These are phyloP conservation scores for Drosophila tani DNA, from an alignment of 1,140 invertebrate genomes.

Conservation along the genomic window DNA sequence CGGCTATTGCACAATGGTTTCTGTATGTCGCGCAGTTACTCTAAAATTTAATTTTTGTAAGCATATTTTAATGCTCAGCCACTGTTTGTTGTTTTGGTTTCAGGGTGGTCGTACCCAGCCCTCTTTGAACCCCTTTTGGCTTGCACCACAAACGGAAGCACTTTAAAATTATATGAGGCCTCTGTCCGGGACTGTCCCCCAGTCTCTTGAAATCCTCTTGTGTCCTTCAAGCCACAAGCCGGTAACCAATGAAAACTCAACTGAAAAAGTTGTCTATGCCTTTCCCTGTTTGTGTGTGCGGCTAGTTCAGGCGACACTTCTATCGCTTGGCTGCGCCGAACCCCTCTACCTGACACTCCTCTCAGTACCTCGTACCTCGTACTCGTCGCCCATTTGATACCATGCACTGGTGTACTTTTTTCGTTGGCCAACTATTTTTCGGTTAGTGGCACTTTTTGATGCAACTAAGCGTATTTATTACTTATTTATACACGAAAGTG, in stretches of 20 bases:
- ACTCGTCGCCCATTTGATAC: conserved; percentile 56
- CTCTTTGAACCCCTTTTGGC: conserved; percentile 21
- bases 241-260: conserved; percentile 82
- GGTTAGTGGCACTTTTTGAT: conserved; percentile 78
- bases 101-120: conserved; percentile 16
- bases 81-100: conserved; percentile 71
- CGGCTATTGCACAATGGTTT: conserved; percentile 36
- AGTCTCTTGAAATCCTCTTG: conserved; percentile 47
- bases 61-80: conserved; percentile 61
- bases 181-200: conserved; percentile 31
- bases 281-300: conserved; percentile 25
- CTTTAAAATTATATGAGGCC: conserved; percentile 83
- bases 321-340: conserved; percentile 41
- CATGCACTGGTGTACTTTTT: conserved; percentile 50
- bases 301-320: conserved; percentile 55
- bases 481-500: conserved; percentile 76
- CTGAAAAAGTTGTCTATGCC: conserved; percentile 71
- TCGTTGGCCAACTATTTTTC: conserved; percentile 71
- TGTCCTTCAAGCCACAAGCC: conserved; percentile 76
- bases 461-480: conserved; percentile 82
- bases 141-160: conserved; percentile 79
- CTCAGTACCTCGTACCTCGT: background rate
- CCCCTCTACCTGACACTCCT: conserved; percentile 20
- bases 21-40: conserved; percentile 50
- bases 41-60: conserved; percentile 75